Percentiles rank a stretch among this genome's conserved stretches.
phyloP scores from a whole-genome alignment of 2,888 invertebrate genomes.

The Heteromurus nitidus region DNA sequence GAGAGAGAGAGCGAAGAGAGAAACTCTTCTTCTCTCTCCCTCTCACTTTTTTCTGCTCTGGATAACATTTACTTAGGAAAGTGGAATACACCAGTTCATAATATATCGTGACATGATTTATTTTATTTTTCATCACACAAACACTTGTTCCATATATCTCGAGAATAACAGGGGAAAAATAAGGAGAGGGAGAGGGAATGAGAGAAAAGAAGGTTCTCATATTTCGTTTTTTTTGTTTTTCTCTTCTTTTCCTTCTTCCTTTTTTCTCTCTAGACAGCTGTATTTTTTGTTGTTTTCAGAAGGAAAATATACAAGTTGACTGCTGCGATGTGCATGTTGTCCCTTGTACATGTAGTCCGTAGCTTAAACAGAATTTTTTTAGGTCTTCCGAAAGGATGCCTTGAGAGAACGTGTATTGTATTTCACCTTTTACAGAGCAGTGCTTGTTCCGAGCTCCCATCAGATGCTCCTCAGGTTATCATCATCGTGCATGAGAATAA shows the following conservation, averaged over 20 bases:
- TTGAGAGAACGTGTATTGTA: neutral
- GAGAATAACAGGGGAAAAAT: neutral
- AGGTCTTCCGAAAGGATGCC: no score
- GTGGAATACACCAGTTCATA: constrained; percentile 26
- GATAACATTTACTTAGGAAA: constrained; percentile 29
- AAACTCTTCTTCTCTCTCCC: neutral
- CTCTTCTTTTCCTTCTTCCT: neutral
- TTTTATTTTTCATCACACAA: constrained; percentile 44
- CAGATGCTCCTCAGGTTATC: neutral
- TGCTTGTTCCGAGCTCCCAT: no score
- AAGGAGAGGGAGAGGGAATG: neutral
- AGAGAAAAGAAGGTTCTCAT: constrained; percentile 1
- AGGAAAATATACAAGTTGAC: neutral
- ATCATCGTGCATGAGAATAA: constrained; percentile 1
- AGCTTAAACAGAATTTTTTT: no score
- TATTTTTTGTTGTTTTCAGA: constrained; percentile 6
- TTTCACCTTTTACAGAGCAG: neutral
- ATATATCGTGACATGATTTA: constrained; percentile 43
- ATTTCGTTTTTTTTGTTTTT: constrained; percentile 18
- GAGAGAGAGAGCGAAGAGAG: neutral
- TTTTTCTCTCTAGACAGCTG: constrained; percentile 13
- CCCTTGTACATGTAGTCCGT: no score
- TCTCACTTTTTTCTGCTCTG: constrained; percentile 6
- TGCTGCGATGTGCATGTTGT: no score
- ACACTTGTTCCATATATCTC: constrained; percentile 32